Base-by-base conservation (phyloP, 2,888 invertebrate genomes). In the Chrysopilus asiliformis region DNA sequence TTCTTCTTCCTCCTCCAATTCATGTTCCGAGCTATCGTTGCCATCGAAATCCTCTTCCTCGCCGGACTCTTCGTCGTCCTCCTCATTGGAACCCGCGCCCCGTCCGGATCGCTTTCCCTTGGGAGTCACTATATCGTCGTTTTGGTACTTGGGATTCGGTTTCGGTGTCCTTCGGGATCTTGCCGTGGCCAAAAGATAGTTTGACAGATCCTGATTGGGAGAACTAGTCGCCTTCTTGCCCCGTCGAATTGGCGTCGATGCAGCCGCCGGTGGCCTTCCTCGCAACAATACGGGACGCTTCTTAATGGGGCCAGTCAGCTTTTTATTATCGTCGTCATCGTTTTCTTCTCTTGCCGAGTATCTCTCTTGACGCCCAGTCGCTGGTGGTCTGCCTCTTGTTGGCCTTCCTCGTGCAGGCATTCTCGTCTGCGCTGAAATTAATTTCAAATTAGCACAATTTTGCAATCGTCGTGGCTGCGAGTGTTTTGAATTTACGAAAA, bases 111-210 rank as follows among this genome's bases (percentile, higher is more conserved):
- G 26, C 15, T 37, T 37, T 3, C 24, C 14, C 4, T 26, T 30
- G 3, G 31, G 28, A n/a, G 58, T 56, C 1, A 63, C 53, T 30
- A 61, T 45, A 39, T 60, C 57, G 3, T 59, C 59, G 45, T 60
- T 60, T 6, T 53, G 47, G 41, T 63, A 63, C 43, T 58, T 62
- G 0, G 61, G 62, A 53, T 63, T 63, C 26, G 63, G 63, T 42
- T 63, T 63, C 12, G 62, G 62, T 8, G 62, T 61, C 22, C 63
- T 55, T 34, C 58, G 49, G 2, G 62, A 53, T 10, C 62, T 31
- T 10, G 42, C 40, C 13, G 40, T 38, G 3, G 36, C 40, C 27
- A 40, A 34, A 36, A 34, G 36, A 34, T 40, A 40, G 13, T 34
- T 34, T 9, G 40, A 38, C n/a, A 40, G 20, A 34, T 43, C 43